phyloP scores from a whole-genome alignment of 2,888 invertebrate genomes.

The Eurois occulta region DNA sequence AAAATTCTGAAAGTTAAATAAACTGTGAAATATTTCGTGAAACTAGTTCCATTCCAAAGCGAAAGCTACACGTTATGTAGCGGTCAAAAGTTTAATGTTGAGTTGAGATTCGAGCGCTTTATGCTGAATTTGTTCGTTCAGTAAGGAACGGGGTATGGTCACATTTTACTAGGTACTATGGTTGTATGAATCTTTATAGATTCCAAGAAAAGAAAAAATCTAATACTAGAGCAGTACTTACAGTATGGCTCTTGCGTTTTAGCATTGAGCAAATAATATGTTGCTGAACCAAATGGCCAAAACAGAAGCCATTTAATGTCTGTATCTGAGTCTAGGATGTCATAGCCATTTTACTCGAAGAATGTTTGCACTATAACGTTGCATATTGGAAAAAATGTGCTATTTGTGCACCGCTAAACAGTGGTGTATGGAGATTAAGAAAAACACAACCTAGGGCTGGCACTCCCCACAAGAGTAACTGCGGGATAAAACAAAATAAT shows the following conservation, averaged over 20 bases:
- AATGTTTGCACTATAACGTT: background rate
- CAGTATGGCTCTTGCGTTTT: background rate
- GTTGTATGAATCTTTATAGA: background rate
- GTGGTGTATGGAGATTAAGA: background rate
- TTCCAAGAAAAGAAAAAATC: background rate
- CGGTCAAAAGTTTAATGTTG: conserved; percentile 52
- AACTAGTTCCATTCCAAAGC: conserved; percentile 52
- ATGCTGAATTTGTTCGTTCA: conserved; percentile 44
- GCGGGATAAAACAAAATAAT: background rate
- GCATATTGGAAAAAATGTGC: background rate
- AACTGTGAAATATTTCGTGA: conserved; percentile 52
- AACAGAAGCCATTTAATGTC: background rate
- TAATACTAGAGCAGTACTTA: background rate
- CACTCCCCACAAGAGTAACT: background rate
- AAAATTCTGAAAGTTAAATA: conserved; percentile 49
- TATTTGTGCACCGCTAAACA: background rate
- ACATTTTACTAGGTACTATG: background rate
- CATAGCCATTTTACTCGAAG: background rate
- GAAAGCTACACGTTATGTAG: conserved; percentile 44
- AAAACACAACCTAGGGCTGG: background rate
- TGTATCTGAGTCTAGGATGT: background rate
- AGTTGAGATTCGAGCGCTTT: conserved; percentile 33
- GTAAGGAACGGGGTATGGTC: conserved; percentile 1
- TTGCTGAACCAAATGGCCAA: background rate
- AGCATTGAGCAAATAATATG: background rate